Conservation (phyloP, 2,797 vertebrate species). For the Acanthurus leucopareius region DNA sequence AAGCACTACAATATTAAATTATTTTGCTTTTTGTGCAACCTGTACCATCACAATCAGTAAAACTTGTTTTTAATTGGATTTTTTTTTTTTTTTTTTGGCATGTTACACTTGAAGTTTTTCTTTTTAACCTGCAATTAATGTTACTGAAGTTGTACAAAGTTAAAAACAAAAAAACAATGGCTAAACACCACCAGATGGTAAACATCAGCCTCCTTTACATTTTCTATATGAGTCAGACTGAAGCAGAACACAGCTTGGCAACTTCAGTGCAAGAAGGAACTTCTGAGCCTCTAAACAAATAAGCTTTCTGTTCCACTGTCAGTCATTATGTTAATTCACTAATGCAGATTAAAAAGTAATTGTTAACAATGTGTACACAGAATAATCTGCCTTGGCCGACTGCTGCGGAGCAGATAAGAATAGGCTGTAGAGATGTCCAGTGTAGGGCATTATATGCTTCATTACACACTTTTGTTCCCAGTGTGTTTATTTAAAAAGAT, state of each 20-base stretch:
- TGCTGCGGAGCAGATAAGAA: constrained; percentile 80
- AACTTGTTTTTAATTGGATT: background rate
- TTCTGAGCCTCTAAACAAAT: constrained; percentile 85
- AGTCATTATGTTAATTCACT: constrained; percentile 87
- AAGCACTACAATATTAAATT: background rate
- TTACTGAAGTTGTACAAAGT: constrained; percentile 8
- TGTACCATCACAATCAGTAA: background rate
- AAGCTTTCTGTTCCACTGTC: constrained; percentile 82
- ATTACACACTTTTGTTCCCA: constrained; percentile 76
- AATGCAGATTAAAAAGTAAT: constrained; percentile 88
- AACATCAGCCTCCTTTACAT: constrained; percentile 42
- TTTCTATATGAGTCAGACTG: constrained; percentile 25
- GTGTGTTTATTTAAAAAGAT: constrained; percentile 67
- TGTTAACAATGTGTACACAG: constrained; percentile 85
- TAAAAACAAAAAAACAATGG: constrained; percentile 1
- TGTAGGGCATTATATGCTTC: constrained; percentile 79
- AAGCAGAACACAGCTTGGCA: constrained; percentile 57
- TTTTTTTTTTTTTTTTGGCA: background rate
- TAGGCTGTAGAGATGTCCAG: constrained; percentile 78
- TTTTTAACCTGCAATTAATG: constrained; percentile 16
- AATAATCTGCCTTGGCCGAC: constrained; percentile 83
- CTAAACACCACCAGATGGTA: constrained; percentile 29
- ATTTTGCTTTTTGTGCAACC: background rate
- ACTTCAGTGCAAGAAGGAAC: constrained; percentile 68
- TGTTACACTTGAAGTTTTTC: constrained; percentile 5